These are phyloP conservation scores for Acrocephalus scirpaceus DNA, from an alignment of 2,797 vertebrate genomes.

Conservation along the genomic window DNA sequence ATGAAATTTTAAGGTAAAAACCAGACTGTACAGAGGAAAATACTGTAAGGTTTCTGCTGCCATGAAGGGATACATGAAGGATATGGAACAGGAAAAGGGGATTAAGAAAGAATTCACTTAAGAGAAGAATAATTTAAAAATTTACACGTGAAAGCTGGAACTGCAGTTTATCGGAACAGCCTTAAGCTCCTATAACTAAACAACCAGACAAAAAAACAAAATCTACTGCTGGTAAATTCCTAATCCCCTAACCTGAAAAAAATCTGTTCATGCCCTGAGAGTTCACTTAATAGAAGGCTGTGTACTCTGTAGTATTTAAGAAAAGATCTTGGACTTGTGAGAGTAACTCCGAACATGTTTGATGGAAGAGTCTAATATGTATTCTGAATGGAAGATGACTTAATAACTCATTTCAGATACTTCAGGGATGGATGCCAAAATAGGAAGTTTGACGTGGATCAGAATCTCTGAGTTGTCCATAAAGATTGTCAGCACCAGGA, in stretches of 20 bases:
- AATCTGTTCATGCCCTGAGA: background rate
- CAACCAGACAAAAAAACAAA: background rate
- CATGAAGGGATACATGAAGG: too few species aligned
- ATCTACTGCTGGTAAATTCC: background rate
- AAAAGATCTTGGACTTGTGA: background rate
- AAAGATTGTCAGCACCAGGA: background rate
- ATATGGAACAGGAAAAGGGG: too few species aligned
- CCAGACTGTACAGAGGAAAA: too few species aligned
- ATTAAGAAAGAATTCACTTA: too few species aligned
- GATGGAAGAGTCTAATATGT: background rate
- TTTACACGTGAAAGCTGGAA: too few species aligned
- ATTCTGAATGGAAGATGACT: background rate
- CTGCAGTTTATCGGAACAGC: too few species aligned
- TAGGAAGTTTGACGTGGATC: background rate
- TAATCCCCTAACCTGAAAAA: background rate
- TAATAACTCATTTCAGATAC: background rate
- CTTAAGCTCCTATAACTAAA: background rate
- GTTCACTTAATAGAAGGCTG: background rate
- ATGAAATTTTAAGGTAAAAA: background rate
- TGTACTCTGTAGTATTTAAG: background rate
- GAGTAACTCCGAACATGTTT: background rate
- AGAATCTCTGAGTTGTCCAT: background rate
- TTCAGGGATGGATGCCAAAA: background rate
- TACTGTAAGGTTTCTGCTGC: too few species aligned
- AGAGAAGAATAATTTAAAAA: too few species aligned